Conservation (phyloP, 2,888 invertebrate species). For the Plebejus argus region DNA sequence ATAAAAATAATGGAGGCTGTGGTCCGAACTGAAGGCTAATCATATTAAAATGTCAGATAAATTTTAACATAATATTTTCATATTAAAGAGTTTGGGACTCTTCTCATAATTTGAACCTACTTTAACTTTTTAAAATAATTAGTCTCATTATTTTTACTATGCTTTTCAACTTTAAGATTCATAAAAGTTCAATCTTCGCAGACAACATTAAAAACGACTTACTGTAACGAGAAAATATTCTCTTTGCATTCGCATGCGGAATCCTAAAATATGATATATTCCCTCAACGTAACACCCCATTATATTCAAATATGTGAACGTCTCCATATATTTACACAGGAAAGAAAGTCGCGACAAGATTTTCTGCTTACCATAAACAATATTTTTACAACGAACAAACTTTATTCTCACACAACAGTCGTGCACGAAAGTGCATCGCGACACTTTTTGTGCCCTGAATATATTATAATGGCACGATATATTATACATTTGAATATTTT, state of each 20-base stretch:
- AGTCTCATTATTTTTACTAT: background rate
- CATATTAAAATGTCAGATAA: no score
- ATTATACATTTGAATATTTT: conserved; percentile 7
- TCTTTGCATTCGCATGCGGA: background rate
- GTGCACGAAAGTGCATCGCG: conserved; percentile 41
- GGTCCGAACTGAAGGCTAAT: no score
- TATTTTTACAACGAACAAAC: conserved; percentile 59
- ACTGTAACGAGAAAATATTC: background rate
- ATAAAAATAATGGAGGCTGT: no score
- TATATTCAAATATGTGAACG: conserved; percentile 31
- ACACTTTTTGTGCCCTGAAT: conserved; percentile 38
- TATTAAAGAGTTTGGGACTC: no score
- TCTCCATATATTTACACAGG: conserved; percentile 34
- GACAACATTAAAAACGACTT: background rate
- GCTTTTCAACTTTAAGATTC: background rate
- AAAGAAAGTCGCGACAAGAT: conserved; percentile 68
- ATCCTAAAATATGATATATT: conserved; percentile 13
- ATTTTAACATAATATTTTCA: no score
- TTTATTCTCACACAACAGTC: conserved; percentile 43
- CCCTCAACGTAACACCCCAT: conserved; percentile 22
- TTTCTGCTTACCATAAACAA: conserved; percentile 76
- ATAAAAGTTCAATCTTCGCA: background rate
- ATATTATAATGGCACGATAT: background rate
- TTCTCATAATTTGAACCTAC: no score
- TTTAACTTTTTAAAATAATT: background rate